These are phyloP conservation scores for Microplitis deprimator DNA, from an alignment of 2,888 invertebrate species.

Conservation along the genomic window DNA sequence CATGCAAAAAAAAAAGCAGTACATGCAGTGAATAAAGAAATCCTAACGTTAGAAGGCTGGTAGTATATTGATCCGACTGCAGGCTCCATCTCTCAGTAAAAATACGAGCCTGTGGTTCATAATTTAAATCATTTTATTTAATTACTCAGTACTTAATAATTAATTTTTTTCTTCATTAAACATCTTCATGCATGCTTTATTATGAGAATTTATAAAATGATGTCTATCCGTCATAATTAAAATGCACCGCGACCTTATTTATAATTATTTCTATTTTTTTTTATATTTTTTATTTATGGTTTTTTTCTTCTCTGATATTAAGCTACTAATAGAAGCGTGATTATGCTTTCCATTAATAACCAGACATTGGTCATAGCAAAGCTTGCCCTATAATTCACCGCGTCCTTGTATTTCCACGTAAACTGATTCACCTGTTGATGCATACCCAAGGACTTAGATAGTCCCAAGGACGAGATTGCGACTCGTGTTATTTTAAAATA, in stretches of 20 bases:
- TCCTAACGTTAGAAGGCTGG: constrained; percentile 62
- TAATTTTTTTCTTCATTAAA: background rate
- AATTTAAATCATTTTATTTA: constrained; percentile 8
- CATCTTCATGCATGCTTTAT: background rate
- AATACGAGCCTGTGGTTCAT: constrained; percentile 48
- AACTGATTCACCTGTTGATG: constrained; percentile 62
- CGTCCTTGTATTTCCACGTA: constrained; percentile 18
- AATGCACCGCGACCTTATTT: background rate
- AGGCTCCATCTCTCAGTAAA: constrained; percentile 57
- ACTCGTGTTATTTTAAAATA: background rate
- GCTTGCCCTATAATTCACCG: background rate
- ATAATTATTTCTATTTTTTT: background rate
- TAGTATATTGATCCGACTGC: constrained; percentile 65
- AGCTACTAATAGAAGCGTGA: background rate
- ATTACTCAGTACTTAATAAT: background rate
- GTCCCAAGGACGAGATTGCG: constrained; percentile 41
- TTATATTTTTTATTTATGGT: background rate
- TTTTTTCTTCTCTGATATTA: background rate
- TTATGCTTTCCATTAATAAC: background rate
- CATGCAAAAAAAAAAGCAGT: constrained; percentile 41
- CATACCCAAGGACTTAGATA: constrained; percentile 48
- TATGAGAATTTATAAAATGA: background rate
- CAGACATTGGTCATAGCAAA: background rate
- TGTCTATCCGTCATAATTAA: background rate
- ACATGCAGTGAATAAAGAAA: constrained; percentile 61